Evolutionary conservation across 1,140 invertebrate genomes (phyloP), one percentile per base, ranked within the genome.

Genomic region (Apocrypta bakeri): DNA sequence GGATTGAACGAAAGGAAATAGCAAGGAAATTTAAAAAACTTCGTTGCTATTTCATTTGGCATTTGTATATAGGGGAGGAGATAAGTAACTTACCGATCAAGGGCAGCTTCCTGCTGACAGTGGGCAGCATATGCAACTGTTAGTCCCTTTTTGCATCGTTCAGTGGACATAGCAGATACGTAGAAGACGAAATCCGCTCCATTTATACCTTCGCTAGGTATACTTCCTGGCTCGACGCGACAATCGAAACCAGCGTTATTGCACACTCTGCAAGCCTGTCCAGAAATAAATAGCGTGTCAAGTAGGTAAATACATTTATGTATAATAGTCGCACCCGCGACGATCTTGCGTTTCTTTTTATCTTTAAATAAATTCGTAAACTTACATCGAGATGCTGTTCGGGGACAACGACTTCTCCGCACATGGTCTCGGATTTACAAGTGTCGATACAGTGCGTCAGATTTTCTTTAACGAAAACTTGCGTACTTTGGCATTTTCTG

Each of bases 41-140:
- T n/a, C n/a, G n/a, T n/a, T n/a, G n/a, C n/a, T n/a, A n/a, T n/a
- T n/a, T n/a, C n/a, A n/a, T n/a, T n/a, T n/a, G n/a, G n/a, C n/a
- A n/a, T n/a, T n/a, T n/a, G n/a, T n/a, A n/a, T n/a, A n/a, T n/a
- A n/a, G n/a, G 12, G 1, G 14, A 73, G 24, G n/a, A 73, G 17
- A 73, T 48, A 81, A 74, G 29, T 75, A 66, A 82, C 75, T 92
- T 91, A 97, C 97, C 97, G 94, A 92, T 99, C 98, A 71, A 98
- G 92, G 27, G 95, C 95, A 2, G 95, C 94, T 91, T 99, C 99
- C 90, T 99, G 98, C 90, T 99, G 98, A 90, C 99, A 99, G 90
- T 99, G 98, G 7, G 98, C 98, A 17, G 99, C 99, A 92, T 99
- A 99, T 0, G 98, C 98, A 21, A 98, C 97, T 0, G 98, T 99